phyloP scores from a whole-genome alignment of 2,113 vertebrate species.

The Prionailurus bengalensis region DNA sequence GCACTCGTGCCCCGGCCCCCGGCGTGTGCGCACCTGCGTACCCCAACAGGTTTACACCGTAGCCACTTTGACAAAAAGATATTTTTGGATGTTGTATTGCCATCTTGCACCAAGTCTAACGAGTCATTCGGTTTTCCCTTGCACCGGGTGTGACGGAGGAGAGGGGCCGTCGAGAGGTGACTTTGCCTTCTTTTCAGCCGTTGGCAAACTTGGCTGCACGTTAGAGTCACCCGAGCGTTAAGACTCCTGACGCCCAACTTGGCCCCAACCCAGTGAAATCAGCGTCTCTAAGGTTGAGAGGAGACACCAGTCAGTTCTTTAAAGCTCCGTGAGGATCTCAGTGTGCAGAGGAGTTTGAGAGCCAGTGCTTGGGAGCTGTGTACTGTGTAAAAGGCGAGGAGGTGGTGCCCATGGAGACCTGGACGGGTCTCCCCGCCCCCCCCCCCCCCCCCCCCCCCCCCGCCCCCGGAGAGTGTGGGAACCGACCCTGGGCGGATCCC shows the following conservation, averaged over 20 bases:
- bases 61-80: neutral
- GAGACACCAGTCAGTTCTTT: neutral
- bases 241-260: neutral
- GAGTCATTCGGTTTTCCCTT: neutral
- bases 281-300: neutral
- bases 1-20: neutral
- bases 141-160: neutral
- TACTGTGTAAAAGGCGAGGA: neutral
- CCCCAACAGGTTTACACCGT: neutral
- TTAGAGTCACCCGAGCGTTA: neutral
- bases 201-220: conserved; percentile 55
- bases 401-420: neutral
- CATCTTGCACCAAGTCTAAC: neutral
- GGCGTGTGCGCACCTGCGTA: neutral
- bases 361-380: neutral
- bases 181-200: neutral
- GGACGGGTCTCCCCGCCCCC: neutral
- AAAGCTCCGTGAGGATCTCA: neutral
- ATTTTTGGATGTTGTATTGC: no score
- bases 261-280: neutral
- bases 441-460: neutral
- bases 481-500: neutral
- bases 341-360: neutral
- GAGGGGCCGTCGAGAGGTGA: neutral
- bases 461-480: neutral